Percentiles rank a stretch among this genome's conserved stretches.
These are phyloP conservation scores for Ditylenchus dipsaci DNA, from an alignment of 1,140 invertebrate genomes.

Conservation along the genomic window DNA sequence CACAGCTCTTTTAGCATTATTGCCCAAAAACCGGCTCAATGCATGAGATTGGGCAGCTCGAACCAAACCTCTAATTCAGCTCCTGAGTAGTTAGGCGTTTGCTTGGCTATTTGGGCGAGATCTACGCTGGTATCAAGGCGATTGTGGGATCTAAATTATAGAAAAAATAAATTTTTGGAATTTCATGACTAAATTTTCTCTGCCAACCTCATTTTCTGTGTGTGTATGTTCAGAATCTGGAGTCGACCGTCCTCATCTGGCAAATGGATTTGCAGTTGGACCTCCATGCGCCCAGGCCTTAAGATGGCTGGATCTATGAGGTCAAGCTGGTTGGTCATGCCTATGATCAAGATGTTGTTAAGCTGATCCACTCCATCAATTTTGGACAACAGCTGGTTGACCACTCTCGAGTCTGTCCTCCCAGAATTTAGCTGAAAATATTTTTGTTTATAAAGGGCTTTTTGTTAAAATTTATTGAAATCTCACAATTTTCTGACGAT, in stretches of 20 bases:
- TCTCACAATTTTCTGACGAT: not conserved
- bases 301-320: slow-evolving; percentile 98
- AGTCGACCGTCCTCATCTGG: slow-evolving; percentile 85
- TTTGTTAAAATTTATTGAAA: too few species aligned
- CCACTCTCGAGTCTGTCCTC: slow-evolving; percentile 71
- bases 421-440: not conserved
- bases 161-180: slow-evolving; percentile 58
- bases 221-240: slow-evolving; percentile 96
- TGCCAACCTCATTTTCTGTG: slow-evolving; percentile 65
- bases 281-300: slow-evolving; percentile 90
- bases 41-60: slow-evolving; percentile 94
- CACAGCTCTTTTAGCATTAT: slow-evolving; percentile 73
- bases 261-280: slow-evolving; percentile 96
- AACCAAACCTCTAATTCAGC: slow-evolving; percentile 96
- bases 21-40: slow-evolving; percentile 90
- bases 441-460: slow-evolving; percentile 65
- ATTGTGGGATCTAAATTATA: slow-evolving; percentile 60
- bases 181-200: too few species aligned
- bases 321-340: slow-evolving; percentile 79
- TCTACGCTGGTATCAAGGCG: slow-evolving; percentile 86
- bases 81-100: slow-evolving; percentile 97
- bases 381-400: slow-evolving; percentile 95
- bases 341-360: slow-evolving; percentile 98
- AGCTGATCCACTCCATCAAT: slow-evolving; percentile 98
- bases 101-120: slow-evolving; percentile 73